phyloP scores from a whole-genome alignment of 1,140 invertebrate species.

The Lethrus apterus region DNA sequence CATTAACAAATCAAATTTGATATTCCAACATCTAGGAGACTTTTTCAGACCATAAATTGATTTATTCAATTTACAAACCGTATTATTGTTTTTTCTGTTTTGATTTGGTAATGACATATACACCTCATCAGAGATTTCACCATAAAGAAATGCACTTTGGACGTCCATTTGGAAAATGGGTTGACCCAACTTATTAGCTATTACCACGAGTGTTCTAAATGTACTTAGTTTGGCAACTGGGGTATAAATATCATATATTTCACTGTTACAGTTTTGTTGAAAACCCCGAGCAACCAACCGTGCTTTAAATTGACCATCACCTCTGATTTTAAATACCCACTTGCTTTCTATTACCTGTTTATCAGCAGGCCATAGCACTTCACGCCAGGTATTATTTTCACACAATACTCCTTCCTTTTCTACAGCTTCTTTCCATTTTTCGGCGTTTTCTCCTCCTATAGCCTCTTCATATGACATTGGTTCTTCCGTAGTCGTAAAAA shows the following conservation, averaged over 20 bases:
- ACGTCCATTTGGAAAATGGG: constrained; percentile 40
- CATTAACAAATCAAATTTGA: constrained; percentile 21
- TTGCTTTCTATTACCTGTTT: constrained; percentile 21
- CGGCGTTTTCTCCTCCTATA: not conserved
- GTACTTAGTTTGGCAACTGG: constrained; percentile 24
- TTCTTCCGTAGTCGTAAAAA: constrained; percentile 6
- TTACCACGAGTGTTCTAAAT: constrained; percentile 18
- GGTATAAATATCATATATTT: constrained; percentile 20
- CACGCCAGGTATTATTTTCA: constrained; percentile 12
- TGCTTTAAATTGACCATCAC: constrained; percentile 15
- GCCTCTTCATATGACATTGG: constrained; percentile 1
- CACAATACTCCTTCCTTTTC: constrained; percentile 11
- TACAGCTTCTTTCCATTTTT: constrained; percentile 16
- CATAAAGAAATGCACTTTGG: constrained; percentile 39
- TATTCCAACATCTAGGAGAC: constrained; percentile 12
- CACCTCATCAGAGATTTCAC: too few species aligned
- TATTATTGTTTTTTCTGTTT: too few species aligned
- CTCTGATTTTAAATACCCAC: constrained; percentile 28
- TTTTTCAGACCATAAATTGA: constrained; percentile 6
- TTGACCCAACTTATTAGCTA: constrained; percentile 14
- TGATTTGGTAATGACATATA: too few species aligned
- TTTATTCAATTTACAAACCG: constrained; percentile 10
- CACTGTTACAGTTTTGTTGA: constrained; percentile 5
- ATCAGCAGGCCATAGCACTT: constrained; percentile 2
- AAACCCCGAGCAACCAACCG: constrained; percentile 16